Evolutionary conservation across 2,888 invertebrate species (phyloP).

Genomic region (Tenthredo mesomela): DNA sequence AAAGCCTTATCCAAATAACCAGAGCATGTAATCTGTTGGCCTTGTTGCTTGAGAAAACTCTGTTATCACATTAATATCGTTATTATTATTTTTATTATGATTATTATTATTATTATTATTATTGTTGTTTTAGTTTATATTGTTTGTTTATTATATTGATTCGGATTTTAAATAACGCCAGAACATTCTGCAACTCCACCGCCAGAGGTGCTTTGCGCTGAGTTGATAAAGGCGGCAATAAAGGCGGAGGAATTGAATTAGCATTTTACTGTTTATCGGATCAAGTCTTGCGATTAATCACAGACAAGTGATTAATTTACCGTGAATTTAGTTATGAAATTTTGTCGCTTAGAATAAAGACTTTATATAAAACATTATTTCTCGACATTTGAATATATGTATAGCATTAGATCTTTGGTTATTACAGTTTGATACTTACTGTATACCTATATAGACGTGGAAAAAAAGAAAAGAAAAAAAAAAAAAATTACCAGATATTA

Average conservation of each 20-base stretch:
- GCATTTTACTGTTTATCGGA: slow-evolving; percentile 49
- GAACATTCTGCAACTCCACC: not conserved
- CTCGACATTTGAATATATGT: slow-evolving; percentile 4
- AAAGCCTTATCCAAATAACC: slow-evolving; percentile 27
- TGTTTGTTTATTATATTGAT: not conserved
- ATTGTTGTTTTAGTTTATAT: not conserved
- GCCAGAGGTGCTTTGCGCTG: slow-evolving; percentile 5
- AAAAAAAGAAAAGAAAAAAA: too few relatives aligned
- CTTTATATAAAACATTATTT: slow-evolving; percentile 37
- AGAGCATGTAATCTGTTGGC: slow-evolving; percentile 8
- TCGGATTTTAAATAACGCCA: not conserved
- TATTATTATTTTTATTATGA: not conserved
- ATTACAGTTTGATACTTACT: not conserved
- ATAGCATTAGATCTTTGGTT: not conserved
- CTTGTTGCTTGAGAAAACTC: slow-evolving; percentile 31
- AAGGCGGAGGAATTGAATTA: slow-evolving; percentile 43
- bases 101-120: not conserved
- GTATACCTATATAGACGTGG: too few relatives aligned
- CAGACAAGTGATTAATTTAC: slow-evolving; percentile 42
- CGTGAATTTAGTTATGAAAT: slow-evolving; percentile 27
- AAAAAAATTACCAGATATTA: not conserved
- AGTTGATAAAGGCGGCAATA: slow-evolving; percentile 14
- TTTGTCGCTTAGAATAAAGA: slow-evolving; percentile 29
- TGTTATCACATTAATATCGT: slow-evolving; percentile 1
- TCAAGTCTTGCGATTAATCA: slow-evolving; percentile 47